Percentiles rank a stretch among this genome's conserved stretches.
Conservation (phyloP, 2,888 invertebrate species). For the Ferdinandea cuprea region DNA sequence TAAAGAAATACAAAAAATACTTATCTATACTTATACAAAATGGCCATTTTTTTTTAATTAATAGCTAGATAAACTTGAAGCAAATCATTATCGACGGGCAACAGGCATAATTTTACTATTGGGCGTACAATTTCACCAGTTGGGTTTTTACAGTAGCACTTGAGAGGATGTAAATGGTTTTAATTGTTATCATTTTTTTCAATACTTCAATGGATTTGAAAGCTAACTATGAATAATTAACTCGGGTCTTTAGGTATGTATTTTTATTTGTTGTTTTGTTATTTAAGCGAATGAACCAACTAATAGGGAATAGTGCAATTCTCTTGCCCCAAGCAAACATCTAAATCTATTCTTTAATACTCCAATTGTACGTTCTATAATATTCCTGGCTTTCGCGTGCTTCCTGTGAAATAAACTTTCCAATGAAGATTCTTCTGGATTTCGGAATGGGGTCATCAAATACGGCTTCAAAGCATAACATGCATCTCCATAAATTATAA, state of each 20-base stretch:
- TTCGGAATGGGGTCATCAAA: not conserved
- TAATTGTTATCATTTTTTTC: too few species aligned
- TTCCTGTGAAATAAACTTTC: not conserved
- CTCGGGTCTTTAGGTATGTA: too few species aligned
- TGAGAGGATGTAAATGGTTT: too few species aligned
- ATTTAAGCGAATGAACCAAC: too few species aligned
- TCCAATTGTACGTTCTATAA: not conserved
- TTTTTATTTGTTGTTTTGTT: too few species aligned
- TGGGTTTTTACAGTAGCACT: too few species aligned
- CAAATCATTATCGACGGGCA: too few species aligned
- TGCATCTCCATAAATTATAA: not conserved
- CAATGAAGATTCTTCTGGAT: not conserved
- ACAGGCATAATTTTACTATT: conserved; percentile 20
- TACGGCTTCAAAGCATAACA: not conserved
- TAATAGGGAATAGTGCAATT: conserved; percentile 4
- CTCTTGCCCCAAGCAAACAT: conserved; percentile 1
- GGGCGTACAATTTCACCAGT: conserved; percentile 1
- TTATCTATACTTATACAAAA: too few species aligned
- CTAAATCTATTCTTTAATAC: conserved; percentile 6
- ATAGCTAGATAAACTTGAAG: not conserved
- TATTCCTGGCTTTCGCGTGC: not conserved
- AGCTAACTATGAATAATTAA: too few species aligned
- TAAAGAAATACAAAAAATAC: too few species aligned
- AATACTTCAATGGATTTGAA: too few species aligned
- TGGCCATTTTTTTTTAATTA: not conserved